Percentiles rank a stretch among this genome's conserved stretches.
Evolutionary conservation across 2,113 vertebrate genomes (phyloP).

Genomic region (Bujurquina vittata): DNA sequence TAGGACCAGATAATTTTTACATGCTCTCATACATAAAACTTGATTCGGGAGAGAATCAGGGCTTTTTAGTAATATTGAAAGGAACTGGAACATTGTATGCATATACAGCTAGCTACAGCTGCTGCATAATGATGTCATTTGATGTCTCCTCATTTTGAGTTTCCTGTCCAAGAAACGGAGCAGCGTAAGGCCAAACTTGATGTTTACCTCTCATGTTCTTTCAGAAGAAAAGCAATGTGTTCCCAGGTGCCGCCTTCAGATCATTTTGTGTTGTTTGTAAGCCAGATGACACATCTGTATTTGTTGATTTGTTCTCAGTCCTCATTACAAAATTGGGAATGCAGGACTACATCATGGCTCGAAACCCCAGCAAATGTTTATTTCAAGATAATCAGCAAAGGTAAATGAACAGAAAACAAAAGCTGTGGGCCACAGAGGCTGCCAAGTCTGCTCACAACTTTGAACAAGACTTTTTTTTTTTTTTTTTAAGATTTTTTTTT

Average conservation of each 20-base stretch:
- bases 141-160: not conserved
- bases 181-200: not conserved
- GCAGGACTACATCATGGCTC: slow-evolving; percentile 27
- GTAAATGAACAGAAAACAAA: slow-evolving; percentile 60
- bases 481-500: too few relatives aligned
- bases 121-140: not conserved
- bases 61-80: not conserved
- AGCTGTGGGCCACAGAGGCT: not conserved
- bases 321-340: slow-evolving; percentile 42
- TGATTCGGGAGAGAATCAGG: not conserved
- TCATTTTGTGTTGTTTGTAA: slow-evolving; percentile 34
- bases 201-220: not conserved
- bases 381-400: slow-evolving; percentile 60
- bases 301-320: slow-evolving; percentile 27
- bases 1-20: not conserved
- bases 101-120: not conserved
- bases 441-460: not conserved
- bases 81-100: not conserved
- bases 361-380: slow-evolving; percentile 67
- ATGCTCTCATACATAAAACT: not conserved
- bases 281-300: slow-evolving; percentile 65
- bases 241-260: not conserved
- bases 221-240: not conserved
- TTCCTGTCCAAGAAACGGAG: not conserved
- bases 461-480: not conserved